Conservation (phyloP, 2,888 invertebrate genomes). For the Drosophila paramelanica region DNA sequence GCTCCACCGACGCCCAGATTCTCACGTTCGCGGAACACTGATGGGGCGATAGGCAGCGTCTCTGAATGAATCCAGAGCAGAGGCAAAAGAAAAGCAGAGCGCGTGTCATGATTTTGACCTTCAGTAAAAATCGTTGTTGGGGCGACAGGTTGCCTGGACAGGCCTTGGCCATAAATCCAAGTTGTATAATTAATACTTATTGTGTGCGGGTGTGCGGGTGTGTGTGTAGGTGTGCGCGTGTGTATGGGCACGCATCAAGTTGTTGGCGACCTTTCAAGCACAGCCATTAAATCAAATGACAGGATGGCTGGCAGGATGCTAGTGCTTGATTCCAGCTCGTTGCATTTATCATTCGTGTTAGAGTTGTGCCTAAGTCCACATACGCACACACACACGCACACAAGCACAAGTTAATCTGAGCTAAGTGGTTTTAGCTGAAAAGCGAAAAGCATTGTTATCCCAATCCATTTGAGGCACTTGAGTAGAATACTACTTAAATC, state of each 20-base stretch:
- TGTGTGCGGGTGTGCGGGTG: slow-evolving; percentile 1
- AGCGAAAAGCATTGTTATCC: slow-evolving; percentile 61
- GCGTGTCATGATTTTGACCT: slow-evolving; percentile 47
- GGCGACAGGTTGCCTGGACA: slow-evolving; percentile 27
- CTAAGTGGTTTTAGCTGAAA: slow-evolving; percentile 66
- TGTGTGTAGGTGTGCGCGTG: slow-evolving; percentile 10
- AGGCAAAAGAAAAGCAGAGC: background rate
- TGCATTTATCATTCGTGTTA: slow-evolving; percentile 62
- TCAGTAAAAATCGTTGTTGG: slow-evolving; percentile 7
- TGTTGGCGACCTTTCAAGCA: slow-evolving; percentile 44
- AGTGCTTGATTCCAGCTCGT: slow-evolving; percentile 57
- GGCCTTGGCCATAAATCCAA: slow-evolving; percentile 29
- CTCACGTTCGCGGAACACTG: slow-evolving; percentile 83
- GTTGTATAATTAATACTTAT: slow-evolving; percentile 42
- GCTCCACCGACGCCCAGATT: slow-evolving; percentile 21
- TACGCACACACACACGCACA: slow-evolving; percentile 19
- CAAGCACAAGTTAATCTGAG: slow-evolving; percentile 66
- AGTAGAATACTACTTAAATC: slow-evolving; percentile 5
- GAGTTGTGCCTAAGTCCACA: slow-evolving; percentile 30
- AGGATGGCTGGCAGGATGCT: slow-evolving; percentile 50
- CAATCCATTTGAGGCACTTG: slow-evolving; percentile 54
- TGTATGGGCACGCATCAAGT: slow-evolving; percentile 61
- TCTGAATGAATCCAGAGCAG: slow-evolving; percentile 37
- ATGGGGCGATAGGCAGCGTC: slow-evolving; percentile 57
- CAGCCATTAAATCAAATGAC: slow-evolving; percentile 71